Evolutionary conservation across 2,113 vertebrate genomes (phyloP).

Genomic region (Romanogobio albipinnatus): DNA sequence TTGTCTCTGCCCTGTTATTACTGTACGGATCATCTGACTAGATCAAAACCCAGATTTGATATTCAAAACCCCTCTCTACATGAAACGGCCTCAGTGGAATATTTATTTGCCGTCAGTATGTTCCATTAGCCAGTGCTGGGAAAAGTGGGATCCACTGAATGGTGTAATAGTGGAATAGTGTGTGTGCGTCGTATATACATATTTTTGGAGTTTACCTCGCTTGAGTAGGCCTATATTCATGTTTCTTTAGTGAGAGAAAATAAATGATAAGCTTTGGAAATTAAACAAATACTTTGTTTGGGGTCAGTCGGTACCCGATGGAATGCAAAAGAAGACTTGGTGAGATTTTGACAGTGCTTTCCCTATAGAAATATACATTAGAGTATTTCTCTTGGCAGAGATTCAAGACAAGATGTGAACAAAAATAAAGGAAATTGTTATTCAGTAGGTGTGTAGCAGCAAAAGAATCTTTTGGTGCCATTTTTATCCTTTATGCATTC

Average conservation of each 20-base stretch:
- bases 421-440: slow-evolving; percentile 39
- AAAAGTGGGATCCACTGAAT: slow-evolving; percentile 31
- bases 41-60: slow-evolving; percentile 52
- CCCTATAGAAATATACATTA: slow-evolving; percentile 46
- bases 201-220: slow-evolving; percentile 31
- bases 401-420: slow-evolving; percentile 35
- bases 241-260: slow-evolving; percentile 38
- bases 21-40: slow-evolving; percentile 52
- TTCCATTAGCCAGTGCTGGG: slow-evolving; percentile 44
- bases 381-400: slow-evolving; percentile 39
- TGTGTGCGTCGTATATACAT: neutral
- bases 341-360: slow-evolving; percentile 18
- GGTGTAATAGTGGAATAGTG: neutral
- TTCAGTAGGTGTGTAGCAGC: slow-evolving; percentile 20
- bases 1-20: slow-evolving; percentile 54
- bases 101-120: slow-evolving; percentile 39
- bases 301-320: neutral
- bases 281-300: slow-evolving; percentile 37
- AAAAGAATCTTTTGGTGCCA: neutral
- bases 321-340: slow-evolving; percentile 17
- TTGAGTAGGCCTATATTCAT: slow-evolving; percentile 5
- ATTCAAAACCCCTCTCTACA: slow-evolving; percentile 47
- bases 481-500: neutral
- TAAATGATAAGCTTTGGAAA: slow-evolving; percentile 28
- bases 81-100: slow-evolving; percentile 40